Evolutionary conservation across 2,797 vertebrate genomes (phyloP), one percentile per base, ranked within the genome.

Genomic region (Thripadectes ignobilis): DNA sequence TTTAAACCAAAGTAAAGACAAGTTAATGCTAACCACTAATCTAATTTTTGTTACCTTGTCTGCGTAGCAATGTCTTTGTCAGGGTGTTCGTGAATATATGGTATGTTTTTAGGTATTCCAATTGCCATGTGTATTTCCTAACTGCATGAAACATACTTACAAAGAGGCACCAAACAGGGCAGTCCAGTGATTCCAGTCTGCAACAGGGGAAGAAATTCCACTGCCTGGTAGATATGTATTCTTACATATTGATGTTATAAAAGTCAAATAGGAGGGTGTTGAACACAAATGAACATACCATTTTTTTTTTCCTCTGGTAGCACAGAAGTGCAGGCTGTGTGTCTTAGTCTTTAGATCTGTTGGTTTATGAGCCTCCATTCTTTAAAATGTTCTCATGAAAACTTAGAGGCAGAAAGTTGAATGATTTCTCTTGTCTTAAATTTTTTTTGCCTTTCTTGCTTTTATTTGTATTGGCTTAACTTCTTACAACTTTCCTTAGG

Each of bases 241-340:
- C 20, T 63, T 52, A 4, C 1, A 7, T 9, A 4, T 13, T 54
- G 52, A 23, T 23, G 1, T 45, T 54, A 10, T 26, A 21, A 59
- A 55, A 21, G 16, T 67, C n/a, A 77, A 92, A 73, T 55, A 26
- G 43, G 29, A 80, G 15, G 3, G 2, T 10, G 2, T 30, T 45
- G 7, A 26, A 49, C 5, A 15, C 4, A 66, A 89, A 67, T 9
- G 8, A 85, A 61, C 1, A 2, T 32, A 24, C 10, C 9, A 16
- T 10, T 4, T 7, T 5, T 7, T 5, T 61, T 17, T 6, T 21
- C 3, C 45, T 14, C 22, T 36, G 5, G 4, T 46, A 55, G 1
- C 23, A 34, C 1, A 10, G 57, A 65, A 16, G 30, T 79, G 8
- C 11, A 38, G 41, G 14, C 13, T 20, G 29, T 18, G 15, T 49